Base-by-base conservation (phyloP, 2,888 invertebrate species). In the Drosophila atripex region DNA sequence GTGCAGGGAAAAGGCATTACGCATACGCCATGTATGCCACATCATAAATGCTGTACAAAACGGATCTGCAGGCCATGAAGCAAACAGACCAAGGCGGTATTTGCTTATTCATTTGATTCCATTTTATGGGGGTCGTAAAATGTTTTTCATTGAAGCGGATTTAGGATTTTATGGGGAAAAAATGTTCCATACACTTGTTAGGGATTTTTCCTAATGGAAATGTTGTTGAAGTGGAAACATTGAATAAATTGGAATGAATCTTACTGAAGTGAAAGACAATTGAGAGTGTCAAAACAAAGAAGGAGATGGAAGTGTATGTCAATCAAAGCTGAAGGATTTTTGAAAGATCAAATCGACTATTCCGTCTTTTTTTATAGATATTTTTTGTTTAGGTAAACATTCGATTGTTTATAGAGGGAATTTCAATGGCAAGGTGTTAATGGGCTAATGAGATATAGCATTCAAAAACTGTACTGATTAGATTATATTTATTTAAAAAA, bases 41-140 rank as follows among this genome's bases (percentile, higher is more conserved):
- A 23, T 46, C 28, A 64, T 69, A 64, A 30, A n/a, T 12, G 56
- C 28, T 5, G 0, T 35, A n/a, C 11, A 38, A 16, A 23, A 14
- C 55, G n/a, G 55, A n/a, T 39, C 18, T 56, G 14, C 57, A 28
- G 57, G 9, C 39, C 28, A 30, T 58, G 12, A 38, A 38, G 69
- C 28, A 12, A 64, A 23, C 35, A 21, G n/a, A 54, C 43, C 21
- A 55, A 23, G 69, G 46, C 18, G 56, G 38, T 55, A 46, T 64
- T 69, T 68, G 64, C 30, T 45, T 55, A 45, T 64, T 54, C 56
- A 54, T 69, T 63, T 53, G 16, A 53, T 57, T 57, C 16, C 21
- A 5, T 60, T 63, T 63, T 55, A 64, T 69, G 70, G 3, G 11
- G 45, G 35, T 55, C 70, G 70, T 64, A 69, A 64, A 64, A 38